Base-by-base conservation (phyloP, 2,797 vertebrate species). In the Pseudochromis fuscus region DNA sequence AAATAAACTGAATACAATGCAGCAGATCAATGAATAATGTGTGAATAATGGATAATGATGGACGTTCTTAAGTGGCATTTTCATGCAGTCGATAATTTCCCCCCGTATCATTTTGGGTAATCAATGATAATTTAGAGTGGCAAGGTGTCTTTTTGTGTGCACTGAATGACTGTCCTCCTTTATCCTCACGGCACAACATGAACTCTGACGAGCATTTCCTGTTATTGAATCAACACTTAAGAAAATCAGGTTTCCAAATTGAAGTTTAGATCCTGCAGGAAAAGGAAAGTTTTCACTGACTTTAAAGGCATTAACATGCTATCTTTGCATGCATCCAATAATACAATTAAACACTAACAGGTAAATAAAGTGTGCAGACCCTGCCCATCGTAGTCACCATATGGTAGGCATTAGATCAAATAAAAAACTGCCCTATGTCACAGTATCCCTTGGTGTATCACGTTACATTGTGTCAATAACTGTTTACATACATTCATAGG, bases 51-150 rank as follows among this genome's bases (percentile, higher is more conserved):
- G 45, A 30, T 5, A 21, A 69, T 82, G 59, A 82, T 72, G 63
- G 59, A 69, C 7, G 18, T 61, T 78, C 66, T 64, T 63, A 67
- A 66, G 38, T 71, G 68, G 62, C 66, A 79, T 76, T 75, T 85
- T 79, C 46, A 72, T 63, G 67, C 61, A 72, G 71, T 83, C 82
- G 72, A 77, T 79, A 75, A 78, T 76, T 78, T 74, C 21, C 38
- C n/a, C 75, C 11, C 0, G 11, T 24, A 59, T 76, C 71, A 74
- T 87, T 82, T 83, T 67, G 48, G 52, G 49, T 67, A 77, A 85
- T 85, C 84, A 76, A 78, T 82, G 73, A 60, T 79, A 56, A 83
- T 73, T 77, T 71, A 67, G 45, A 80, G 51, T 65, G 70, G 53
- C 75, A 75, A 78, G 55, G 76, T 87, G 81, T 81, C 76, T 78